Conservation (phyloP, 2,888 invertebrate genomes). For the Xanthorhoe spadicearia region DNA sequence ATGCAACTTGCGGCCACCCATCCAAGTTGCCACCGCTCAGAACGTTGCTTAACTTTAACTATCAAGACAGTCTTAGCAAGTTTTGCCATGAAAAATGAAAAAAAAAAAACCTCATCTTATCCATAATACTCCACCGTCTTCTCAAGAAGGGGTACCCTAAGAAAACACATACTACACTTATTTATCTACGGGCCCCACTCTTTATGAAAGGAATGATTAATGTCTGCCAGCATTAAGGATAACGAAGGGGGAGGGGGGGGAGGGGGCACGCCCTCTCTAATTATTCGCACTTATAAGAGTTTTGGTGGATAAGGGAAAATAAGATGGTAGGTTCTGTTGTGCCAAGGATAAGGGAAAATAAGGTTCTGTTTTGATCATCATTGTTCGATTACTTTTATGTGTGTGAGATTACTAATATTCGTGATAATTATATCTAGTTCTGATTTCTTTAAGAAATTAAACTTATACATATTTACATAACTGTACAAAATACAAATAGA, state of each 20-base stretch:
- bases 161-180: slow-evolving; percentile 85
- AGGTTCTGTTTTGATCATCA: too few relatives aligned
- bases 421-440: too few relatives aligned
- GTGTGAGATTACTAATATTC: too few relatives aligned
- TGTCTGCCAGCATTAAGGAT: slow-evolving; percentile 83
- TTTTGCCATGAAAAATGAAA: too few relatives aligned
- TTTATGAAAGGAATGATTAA: slow-evolving; percentile 86
- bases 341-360: not conserved
- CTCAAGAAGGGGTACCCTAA: slow-evolving; percentile 82
- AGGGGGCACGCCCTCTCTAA: slow-evolving; percentile 57
- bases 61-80: too few relatives aligned
- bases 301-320: slow-evolving; percentile 55
- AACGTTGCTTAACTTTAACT: too few relatives aligned
- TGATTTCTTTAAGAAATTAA: too few relatives aligned
- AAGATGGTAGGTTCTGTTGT: not conserved
- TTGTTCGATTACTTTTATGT: too few relatives aligned
- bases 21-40: too few relatives aligned
- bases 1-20: too few relatives aligned
- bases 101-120: slow-evolving; percentile 43
- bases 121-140: slow-evolving; percentile 55
- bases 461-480: too few relatives aligned
- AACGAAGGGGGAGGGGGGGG: slow-evolving; percentile 67
- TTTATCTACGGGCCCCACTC: slow-evolving; percentile 83
- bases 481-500: too few relatives aligned
- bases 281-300: slow-evolving; percentile 83